Base-by-base conservation (phyloP, 1,140 invertebrate genomes). In the Oncopodura yosiiana region DNA sequence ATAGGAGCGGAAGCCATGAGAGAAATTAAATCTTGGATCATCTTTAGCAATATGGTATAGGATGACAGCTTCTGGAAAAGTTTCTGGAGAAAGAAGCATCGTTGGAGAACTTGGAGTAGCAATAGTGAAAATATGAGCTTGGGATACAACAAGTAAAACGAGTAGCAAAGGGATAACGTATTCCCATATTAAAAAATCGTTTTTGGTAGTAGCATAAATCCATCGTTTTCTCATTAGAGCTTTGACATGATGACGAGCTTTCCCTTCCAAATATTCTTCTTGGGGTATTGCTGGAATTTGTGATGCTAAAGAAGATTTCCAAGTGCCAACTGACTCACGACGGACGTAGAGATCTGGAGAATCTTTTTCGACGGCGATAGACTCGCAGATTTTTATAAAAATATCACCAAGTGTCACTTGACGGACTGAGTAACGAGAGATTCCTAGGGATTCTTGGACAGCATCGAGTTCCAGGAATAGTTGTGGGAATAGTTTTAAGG, bases 331-430 rank as follows among this genome's bases (percentile, higher is more conserved):
- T 0, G 43, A 57, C 24, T 43, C 34, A 18, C 50, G n/a, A 3
- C 60, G 45, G 0, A 62, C 45, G 32, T 49, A 52, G 11, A 58
- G 38, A 38, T 62, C 60, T 2, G 48, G 55, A 4, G 55, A 21
- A 24, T 50, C 38, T 1, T 45, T 24, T 18, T 54, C 52, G 16
- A 46, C 29, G n/a, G 39, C 30, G n/a, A 58, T 37, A 1, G 55
- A 41, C 21, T 54, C 51, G 30, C 54, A 62, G 14, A 62, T 58
- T 37, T 56, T 62, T 16, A 58, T 56, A 18, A 62, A 62, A 29
- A 62, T 55, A 24, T 62, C 60, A 39, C 50, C 46, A 2, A 62
- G 38, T 2, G 18, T 38, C 3, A 58, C 38, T 29, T 50, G 54
- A 9, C 34, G 16, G 3, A 57, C 42, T 8, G 45, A 43, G 19